Conservation (phyloP, 1,140 invertebrate species). For the Hesperophylax magnus region DNA sequence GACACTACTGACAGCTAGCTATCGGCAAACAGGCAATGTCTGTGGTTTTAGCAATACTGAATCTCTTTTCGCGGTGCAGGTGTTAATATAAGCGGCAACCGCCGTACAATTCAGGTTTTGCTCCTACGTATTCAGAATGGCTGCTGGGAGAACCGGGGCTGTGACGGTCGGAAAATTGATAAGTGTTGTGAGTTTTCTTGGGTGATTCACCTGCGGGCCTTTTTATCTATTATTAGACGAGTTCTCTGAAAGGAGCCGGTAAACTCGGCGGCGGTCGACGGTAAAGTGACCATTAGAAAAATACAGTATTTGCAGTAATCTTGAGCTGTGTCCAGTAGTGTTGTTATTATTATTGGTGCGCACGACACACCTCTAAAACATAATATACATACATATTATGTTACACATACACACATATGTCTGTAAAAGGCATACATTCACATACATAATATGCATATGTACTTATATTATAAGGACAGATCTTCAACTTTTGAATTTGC, state of each 20-base stretch:
- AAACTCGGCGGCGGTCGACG: neutral
- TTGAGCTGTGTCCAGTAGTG: too few species aligned
- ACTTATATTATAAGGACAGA: too few species aligned
- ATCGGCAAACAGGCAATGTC: slow-evolving; percentile 25
- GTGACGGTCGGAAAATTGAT: slow-evolving; percentile 35
- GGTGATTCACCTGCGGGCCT: slow-evolving; percentile 30
- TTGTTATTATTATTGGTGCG: too few species aligned
- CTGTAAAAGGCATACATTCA: too few species aligned
- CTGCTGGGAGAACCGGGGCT: neutral
- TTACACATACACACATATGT: too few species aligned
- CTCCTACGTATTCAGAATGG: neutral
- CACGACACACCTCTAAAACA: too few species aligned
- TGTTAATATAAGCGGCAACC: slow-evolving; percentile 29
- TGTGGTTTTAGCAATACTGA: slow-evolving; percentile 39
- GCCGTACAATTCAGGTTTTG: neutral
- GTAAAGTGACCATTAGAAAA: too few species aligned
- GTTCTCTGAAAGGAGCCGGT: slow-evolving; percentile 13
- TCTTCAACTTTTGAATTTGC: too few species aligned
- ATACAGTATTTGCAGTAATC: too few species aligned
- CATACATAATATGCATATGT: too few species aligned
- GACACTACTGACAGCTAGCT: slow-evolving; percentile 9
- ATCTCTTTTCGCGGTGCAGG: slow-evolving; percentile 5
- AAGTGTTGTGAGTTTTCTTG: slow-evolving; percentile 5
- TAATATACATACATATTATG: too few species aligned
- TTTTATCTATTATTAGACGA: slow-evolving; percentile 24